Conservation (phyloP, 2,113 vertebrate genomes). For the Prochilodus magdalenae region DNA sequence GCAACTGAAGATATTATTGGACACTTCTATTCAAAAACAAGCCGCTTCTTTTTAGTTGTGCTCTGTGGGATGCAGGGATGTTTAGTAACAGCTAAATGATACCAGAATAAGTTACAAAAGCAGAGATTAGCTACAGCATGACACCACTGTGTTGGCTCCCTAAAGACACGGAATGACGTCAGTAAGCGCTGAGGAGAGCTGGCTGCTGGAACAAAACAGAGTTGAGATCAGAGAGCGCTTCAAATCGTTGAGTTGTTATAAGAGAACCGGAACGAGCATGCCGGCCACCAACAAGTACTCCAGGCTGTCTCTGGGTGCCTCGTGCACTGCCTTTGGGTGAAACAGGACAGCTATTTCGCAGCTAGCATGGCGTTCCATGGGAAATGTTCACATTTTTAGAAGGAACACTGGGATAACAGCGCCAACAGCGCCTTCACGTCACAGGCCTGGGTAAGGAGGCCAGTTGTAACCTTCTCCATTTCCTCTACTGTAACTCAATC, state of each 20-base stretch:
- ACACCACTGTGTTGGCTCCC: constrained; percentile 3
- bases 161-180: background rate
- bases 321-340: constrained; percentile 3
- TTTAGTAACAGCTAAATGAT: constrained; percentile 19
- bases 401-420: constrained; percentile 8
- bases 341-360: background rate
- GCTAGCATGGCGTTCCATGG: background rate
- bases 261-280: background rate
- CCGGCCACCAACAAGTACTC: constrained; percentile 15
- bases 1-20: constrained; percentile 35
- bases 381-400: background rate
- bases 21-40: constrained; percentile 40
- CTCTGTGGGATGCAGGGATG: background rate
- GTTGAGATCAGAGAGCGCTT: background rate
- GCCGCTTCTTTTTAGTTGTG: background rate
- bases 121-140: background rate
- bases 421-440: background rate
- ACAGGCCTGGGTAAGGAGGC: background rate
- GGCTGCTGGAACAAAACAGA: constrained; percentile 5
- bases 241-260: background rate
- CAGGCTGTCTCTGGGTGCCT: background rate
- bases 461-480: background rate
- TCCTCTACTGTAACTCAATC: background rate
- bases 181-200: background rate
- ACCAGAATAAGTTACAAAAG: background rate